Evolutionary conservation across 2,113 vertebrate species (phyloP).

Genomic region (Oreotragus oreotragus): DNA sequence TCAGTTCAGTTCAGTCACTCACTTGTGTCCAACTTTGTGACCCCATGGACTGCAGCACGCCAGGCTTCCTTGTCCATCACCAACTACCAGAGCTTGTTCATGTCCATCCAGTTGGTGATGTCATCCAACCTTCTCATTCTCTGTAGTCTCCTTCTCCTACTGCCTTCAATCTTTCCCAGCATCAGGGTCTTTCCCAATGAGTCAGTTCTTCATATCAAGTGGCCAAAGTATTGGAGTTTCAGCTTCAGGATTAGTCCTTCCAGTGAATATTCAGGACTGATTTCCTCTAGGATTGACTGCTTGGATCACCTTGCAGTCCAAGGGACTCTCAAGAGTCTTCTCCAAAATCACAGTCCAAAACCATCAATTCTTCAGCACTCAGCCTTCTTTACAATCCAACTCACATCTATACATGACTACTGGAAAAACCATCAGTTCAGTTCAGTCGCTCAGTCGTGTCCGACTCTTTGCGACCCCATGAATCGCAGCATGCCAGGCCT

Average conservation of each 20-base stretch:
- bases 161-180: neutral
- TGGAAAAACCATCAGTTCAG: too few relatives aligned
- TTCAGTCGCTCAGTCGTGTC: too few relatives aligned
- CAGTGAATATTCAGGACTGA: neutral
- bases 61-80: neutral
- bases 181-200: neutral
- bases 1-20: neutral
- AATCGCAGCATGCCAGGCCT: too few relatives aligned
- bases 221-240: neutral
- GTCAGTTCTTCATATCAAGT: neutral
- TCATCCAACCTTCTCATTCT: neutral
- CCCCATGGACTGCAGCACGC: neutral
- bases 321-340: neutral
- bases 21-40: neutral
- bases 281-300: neutral
- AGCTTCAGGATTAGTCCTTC: neutral
- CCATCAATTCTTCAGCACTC: neutral
- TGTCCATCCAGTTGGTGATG: neutral
- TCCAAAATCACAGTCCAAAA: neutral
- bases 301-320: neutral
- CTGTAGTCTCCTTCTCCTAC: neutral
- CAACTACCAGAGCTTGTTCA: neutral
- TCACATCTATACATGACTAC: neutral
- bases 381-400: neutral
- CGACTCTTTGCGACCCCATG: too few relatives aligned